phyloP scores from a whole-genome alignment of 1,140 invertebrate species.

The Reticulitermes speratus region DNA sequence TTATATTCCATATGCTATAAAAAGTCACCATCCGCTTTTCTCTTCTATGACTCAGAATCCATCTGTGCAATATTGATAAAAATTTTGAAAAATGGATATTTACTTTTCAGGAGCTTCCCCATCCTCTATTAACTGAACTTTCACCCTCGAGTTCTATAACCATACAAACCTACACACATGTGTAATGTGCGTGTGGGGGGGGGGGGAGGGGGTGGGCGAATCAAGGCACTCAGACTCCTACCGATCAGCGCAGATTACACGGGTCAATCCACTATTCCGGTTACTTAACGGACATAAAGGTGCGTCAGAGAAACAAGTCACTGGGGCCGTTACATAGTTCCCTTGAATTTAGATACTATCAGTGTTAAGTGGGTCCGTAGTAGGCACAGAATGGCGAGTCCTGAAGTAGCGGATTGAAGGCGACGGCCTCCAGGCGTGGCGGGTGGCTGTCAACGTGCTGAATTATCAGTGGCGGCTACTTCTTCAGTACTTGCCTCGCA shows the following conservation, averaged over 20 bases:
- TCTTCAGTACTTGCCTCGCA: too few species aligned
- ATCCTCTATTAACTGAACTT: not conserved
- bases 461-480: too few species aligned
- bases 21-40: slow-evolving; percentile 8
- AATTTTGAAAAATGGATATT: slow-evolving; percentile 36
- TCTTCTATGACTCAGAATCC: slow-evolving; percentile 34
- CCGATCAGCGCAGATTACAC: not conserved
- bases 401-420: too few species aligned
- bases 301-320: not conserved
- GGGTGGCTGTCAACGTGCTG: too few species aligned
- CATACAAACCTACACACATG: not conserved
- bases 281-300: not conserved
- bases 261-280: not conserved
- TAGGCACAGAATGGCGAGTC: too few species aligned
- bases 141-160: not conserved
- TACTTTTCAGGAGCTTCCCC: slow-evolving; percentile 21
- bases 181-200: not conserved
- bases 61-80: slow-evolving; percentile 36
- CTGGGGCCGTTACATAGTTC: too few species aligned
- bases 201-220: not conserved
- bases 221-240: not conserved
- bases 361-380: too few species aligned
- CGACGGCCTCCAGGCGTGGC: too few species aligned
- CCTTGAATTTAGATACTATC: too few species aligned
- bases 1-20: slow-evolving; percentile 30